Percentiles rank a stretch among this genome's conserved stretches.
Evolutionary conservation across 2,797 vertebrate genomes (phyloP).

Genomic region (Muraenolepis orangiensis): DNA sequence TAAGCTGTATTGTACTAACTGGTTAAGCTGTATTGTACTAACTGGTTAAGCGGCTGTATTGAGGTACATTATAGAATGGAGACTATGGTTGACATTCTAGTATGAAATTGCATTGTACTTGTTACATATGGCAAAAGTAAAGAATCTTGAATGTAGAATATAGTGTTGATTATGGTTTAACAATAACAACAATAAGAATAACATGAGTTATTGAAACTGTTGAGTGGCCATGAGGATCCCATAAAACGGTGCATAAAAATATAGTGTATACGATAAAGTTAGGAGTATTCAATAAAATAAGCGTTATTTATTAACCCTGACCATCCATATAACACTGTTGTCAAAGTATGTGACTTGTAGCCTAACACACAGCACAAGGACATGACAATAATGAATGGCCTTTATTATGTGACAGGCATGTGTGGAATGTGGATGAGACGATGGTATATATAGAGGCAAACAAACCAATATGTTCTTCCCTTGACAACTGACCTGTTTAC

Average conservation of each 20-base stretch:
- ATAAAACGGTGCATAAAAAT: neutral
- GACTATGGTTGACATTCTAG: too few relatives aligned
- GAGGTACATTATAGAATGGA: too few relatives aligned
- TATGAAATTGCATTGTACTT: too few relatives aligned
- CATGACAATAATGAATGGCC: neutral
- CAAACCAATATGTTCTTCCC: neutral
- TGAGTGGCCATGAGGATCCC: neutral
- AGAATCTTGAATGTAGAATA: too few relatives aligned
- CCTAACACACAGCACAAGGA: neutral
- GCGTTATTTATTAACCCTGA: neutral
- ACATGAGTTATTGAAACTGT: too few relatives aligned
- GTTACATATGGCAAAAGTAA: too few relatives aligned
- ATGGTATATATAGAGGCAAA: neutral
- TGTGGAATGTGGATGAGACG: neutral
- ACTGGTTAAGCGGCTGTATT: too few relatives aligned
- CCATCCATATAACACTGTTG: neutral
- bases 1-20: too few relatives aligned
- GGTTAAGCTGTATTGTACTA: too few relatives aligned
- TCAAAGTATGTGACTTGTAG: neutral
- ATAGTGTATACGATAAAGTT: neutral
- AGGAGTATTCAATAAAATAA: neutral
- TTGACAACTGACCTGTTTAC: neutral
- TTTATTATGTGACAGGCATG: neutral
- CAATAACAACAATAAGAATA: too few relatives aligned
- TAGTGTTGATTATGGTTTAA: too few relatives aligned